phyloP scores from a whole-genome alignment of 2,888 invertebrate genomes.

The Bruchidius siliquastri region DNA sequence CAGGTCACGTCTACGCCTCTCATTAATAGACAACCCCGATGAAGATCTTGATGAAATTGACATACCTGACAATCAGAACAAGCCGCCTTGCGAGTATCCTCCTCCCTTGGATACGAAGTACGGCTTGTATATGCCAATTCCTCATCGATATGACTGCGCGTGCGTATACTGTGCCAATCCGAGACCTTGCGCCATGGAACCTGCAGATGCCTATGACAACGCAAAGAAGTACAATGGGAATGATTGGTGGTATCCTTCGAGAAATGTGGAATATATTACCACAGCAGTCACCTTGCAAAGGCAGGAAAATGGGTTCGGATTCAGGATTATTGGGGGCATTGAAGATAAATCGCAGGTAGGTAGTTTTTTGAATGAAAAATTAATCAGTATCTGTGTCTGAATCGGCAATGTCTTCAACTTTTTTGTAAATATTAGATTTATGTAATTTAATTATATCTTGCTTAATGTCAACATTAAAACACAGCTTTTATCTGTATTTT shows the following conservation, averaged over 20 bases:
- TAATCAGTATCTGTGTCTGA: no score
- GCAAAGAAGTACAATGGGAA: constrained; percentile 29
- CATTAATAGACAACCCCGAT: constrained; percentile 43
- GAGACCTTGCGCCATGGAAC: constrained; percentile 21
- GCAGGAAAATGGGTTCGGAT: constrained; percentile 95
- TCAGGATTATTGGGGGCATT: constrained; percentile 95
- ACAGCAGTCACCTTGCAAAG: constrained; percentile 69
- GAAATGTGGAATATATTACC: constrained; percentile 39
- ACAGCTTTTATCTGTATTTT: no score
- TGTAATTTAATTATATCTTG: no score
- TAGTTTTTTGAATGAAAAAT: no score
- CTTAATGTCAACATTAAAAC: no score
- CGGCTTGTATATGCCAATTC: constrained; percentile 38
- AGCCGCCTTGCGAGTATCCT: constrained; percentile 37
- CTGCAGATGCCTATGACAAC: constrained; percentile 26
- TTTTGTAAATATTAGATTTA: no score
- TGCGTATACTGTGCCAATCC: constrained; percentile 41
- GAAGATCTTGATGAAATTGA: constrained; percentile 35
- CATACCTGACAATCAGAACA: constrained; percentile 35
- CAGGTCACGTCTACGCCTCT: constrained; percentile 36
- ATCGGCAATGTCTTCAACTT: no score
- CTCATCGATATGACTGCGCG: constrained; percentile 43
- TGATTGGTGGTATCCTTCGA: constrained; percentile 32
- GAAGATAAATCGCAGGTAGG: constrained; percentile 91
- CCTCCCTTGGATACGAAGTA: constrained; percentile 39